Evolutionary conservation across 2,888 invertebrate species (phyloP), one percentile per base, ranked within the genome.

Genomic region (Rutpela maculata): DNA sequence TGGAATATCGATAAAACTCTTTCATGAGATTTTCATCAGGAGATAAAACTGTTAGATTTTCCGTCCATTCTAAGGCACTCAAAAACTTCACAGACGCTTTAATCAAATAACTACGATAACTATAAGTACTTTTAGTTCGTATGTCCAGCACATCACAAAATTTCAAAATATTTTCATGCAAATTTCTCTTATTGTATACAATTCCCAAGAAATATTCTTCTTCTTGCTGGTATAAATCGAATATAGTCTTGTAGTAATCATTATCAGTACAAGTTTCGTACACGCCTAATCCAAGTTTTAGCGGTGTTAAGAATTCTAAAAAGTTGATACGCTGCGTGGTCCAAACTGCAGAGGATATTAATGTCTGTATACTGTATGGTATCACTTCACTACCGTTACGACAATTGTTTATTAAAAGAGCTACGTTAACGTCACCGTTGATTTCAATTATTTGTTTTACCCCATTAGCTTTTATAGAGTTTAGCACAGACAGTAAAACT

Each of bases 291-390:
- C 88, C 89, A 1, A 89, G 63, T 57, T 80, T 84, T 7, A 88
- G 68, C 5, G 85, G 85, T 11, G 81, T 59, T 9, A 85, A 71
- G 11, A 82, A 72, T 74, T 87, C 82, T 31, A 89, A 79, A 65
- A 81, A 83, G 76, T 89, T 89, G 7, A 89, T 55, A 26, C 88
- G 84, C 65, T 89, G 83, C 1, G 82, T 79, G 0, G 85, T 86
- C 89, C 89, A 90, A 67, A 86, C 81, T 1, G 88, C 88, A 1
- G 88, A 85, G 71, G 87, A 86, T 10, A 87, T 80, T 6, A 87
- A 63, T 1, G 88, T 86, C 76, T 85, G 84, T 62, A 81, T 75
- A n/a, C 68, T 71, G 56, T 80, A 84, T 10, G 82, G 78, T 15
- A 80, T 55, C 22, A 72, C 59, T 17, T 79, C 76, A 50, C 75